Percentiles rank a stretch among this genome's conserved stretches.
phyloP scores from a whole-genome alignment of 2,888 invertebrate species.

The Latheticus oryzae region DNA sequence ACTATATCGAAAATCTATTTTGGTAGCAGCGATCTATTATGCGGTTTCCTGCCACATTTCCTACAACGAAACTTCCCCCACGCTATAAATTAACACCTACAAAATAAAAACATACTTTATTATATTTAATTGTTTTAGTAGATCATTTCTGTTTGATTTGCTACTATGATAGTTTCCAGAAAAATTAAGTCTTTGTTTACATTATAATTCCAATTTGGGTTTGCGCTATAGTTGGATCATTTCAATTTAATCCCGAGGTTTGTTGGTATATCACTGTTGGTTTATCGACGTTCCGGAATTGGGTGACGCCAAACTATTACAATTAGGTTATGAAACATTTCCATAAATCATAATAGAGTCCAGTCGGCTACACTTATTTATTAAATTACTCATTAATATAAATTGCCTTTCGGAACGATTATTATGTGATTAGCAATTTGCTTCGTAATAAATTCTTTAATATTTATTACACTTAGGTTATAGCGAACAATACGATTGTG shows the following conservation, averaged over 20 bases:
- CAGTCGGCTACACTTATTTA: constrained; percentile 32
- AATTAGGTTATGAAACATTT: constrained; percentile 39
- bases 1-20: constrained; percentile 40
- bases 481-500: no score
- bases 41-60: constrained; percentile 24
- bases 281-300: constrained; percentile 36
- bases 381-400: constrained; percentile 38
- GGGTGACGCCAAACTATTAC: constrained; percentile 36
- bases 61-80: constrained; percentile 18
- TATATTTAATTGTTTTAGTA: constrained; percentile 12
- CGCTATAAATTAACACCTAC: constrained; percentile 26
- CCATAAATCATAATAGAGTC: constrained; percentile 37
- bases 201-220: constrained; percentile 25
- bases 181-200: constrained; percentile 25
- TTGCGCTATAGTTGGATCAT: constrained; percentile 20
- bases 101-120: constrained; percentile 1
- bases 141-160: no score
- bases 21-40: constrained; percentile 34
- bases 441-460: constrained; percentile 24
- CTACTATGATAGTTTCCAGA: constrained; percentile 5
- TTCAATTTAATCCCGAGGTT: constrained; percentile 22
- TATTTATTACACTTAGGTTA: constrained; percentile 29
- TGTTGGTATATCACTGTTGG: constrained; percentile 14
- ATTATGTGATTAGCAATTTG: constrained; percentile 38
- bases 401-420: constrained; percentile 24